These are phyloP conservation scores for Drosophila setifemur DNA, from an alignment of 1,140 invertebrate genomes.

Conservation along the genomic window DNA sequence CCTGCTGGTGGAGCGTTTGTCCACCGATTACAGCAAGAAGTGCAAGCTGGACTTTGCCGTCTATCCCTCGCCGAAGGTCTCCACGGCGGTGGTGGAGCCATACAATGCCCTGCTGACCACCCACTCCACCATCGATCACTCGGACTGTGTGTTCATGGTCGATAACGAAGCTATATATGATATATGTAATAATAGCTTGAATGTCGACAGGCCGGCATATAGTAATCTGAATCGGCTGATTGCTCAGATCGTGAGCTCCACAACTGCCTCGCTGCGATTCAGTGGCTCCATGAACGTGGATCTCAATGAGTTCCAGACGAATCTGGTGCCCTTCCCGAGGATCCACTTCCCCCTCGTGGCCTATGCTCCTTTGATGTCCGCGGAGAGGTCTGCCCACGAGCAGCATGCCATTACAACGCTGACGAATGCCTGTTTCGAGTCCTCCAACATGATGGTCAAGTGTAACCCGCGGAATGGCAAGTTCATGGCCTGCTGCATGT, in stretches of 20 bases:
- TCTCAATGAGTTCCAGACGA: constrained; percentile 91
- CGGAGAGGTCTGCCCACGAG: constrained; percentile 88
- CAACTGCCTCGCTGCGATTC: constrained; percentile 91
- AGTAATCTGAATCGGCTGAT: constrained; percentile 90
- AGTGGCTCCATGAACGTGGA: constrained; percentile 93
- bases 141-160: constrained; percentile 92
- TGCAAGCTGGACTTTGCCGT: constrained; percentile 89
- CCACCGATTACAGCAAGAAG: constrained; percentile 86
- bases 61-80: constrained; percentile 89
- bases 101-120: constrained; percentile 93
- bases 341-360: constrained; percentile 91
- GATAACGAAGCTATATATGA: constrained; percentile 94
- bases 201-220: constrained; percentile 89
- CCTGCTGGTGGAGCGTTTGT: constrained; percentile 86
- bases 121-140: constrained; percentile 89
- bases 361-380: constrained; percentile 89
- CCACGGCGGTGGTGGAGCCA: constrained; percentile 93
- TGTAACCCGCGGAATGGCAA: constrained; percentile 87
- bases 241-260: constrained; percentile 88
- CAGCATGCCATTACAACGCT: constrained; percentile 87
- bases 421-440: constrained; percentile 91
- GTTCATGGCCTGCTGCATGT: constrained; percentile 90
- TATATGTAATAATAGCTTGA: constrained; percentile 88
- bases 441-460: constrained; percentile 92
- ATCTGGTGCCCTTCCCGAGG: constrained; percentile 89